Evolutionary conservation across 1,140 invertebrate species (phyloP).

Genomic region (Harpegnathos saltator): DNA sequence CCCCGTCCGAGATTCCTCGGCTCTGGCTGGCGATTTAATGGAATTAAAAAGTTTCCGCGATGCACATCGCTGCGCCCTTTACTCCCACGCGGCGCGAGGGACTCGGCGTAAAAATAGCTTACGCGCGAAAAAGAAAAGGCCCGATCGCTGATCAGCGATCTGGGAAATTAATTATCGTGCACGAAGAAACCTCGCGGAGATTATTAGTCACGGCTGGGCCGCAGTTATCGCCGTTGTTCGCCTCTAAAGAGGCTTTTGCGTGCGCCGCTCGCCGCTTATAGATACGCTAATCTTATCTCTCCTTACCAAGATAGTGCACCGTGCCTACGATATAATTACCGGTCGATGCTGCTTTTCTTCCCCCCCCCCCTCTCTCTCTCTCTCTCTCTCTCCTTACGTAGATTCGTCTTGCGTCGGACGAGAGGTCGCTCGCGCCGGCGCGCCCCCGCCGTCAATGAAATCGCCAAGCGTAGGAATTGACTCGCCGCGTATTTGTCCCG

Average conservation of each 20-base stretch:
- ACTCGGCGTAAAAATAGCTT: constrained; percentile 48
- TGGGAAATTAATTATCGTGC: constrained; percentile 75
- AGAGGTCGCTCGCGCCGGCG: too few relatives aligned
- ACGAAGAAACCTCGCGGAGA: constrained; percentile 66
- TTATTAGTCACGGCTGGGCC: constrained; percentile 73
- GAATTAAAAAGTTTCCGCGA: constrained; percentile 65
- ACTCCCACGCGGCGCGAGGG: constrained; percentile 53
- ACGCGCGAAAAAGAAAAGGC: constrained; percentile 65
- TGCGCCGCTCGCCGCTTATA: constrained; percentile 54
- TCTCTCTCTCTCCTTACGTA: not conserved
- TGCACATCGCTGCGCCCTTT: constrained; percentile 64
- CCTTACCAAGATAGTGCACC: constrained; percentile 65
- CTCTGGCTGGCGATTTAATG: constrained; percentile 53
- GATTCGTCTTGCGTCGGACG: not conserved
- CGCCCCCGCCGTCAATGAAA: too few relatives aligned
- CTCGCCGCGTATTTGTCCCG: too few relatives aligned
- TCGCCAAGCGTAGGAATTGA: too few relatives aligned
- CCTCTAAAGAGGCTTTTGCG: constrained; percentile 65
- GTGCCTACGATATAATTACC: constrained; percentile 65
- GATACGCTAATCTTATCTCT: constrained; percentile 74
- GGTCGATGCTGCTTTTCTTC: constrained; percentile 49
- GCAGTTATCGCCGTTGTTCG: constrained; percentile 56
- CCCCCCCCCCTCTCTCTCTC: constrained; percentile 4
- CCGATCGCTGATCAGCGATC: constrained; percentile 72
- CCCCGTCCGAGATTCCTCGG: constrained; percentile 42